Conservation (phyloP, 2,113 vertebrate genomes). For the Microcebus ravelobensis region DNA sequence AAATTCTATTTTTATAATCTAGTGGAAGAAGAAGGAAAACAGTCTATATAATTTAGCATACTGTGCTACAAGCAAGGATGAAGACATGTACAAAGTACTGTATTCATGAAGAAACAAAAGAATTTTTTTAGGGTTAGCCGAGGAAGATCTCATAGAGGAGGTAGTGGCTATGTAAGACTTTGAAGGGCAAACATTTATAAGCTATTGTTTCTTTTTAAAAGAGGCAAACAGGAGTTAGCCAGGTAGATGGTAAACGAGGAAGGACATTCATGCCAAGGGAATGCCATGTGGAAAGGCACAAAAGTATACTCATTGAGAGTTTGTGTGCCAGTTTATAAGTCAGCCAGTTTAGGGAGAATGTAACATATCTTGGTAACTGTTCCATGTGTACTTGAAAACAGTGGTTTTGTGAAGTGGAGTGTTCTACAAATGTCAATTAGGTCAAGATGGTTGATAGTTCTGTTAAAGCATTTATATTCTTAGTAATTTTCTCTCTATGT, state of each 20-base stretch:
- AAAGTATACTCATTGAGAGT: background rate
- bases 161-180: background rate
- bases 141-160: background rate
- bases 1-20: background rate
- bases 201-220: too few species aligned
- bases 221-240: background rate
- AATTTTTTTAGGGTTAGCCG: background rate
- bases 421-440: background rate
- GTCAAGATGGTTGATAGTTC: background rate
- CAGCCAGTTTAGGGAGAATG: background rate
- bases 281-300: background rate
- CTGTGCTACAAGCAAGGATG: background rate
- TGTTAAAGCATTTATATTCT: background rate
- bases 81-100: background rate
- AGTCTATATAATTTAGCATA: background rate
- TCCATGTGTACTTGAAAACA: background rate
- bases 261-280: background rate
- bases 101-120: background rate
- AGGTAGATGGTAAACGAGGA: background rate
- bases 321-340: background rate
- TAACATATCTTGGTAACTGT: background rate
- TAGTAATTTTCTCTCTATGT: background rate
- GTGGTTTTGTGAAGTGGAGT: background rate
- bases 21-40: background rate
- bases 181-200: background rate